Conservation (phyloP, 2,797 vertebrate genomes). For the Oreochromis grahami region DNA sequence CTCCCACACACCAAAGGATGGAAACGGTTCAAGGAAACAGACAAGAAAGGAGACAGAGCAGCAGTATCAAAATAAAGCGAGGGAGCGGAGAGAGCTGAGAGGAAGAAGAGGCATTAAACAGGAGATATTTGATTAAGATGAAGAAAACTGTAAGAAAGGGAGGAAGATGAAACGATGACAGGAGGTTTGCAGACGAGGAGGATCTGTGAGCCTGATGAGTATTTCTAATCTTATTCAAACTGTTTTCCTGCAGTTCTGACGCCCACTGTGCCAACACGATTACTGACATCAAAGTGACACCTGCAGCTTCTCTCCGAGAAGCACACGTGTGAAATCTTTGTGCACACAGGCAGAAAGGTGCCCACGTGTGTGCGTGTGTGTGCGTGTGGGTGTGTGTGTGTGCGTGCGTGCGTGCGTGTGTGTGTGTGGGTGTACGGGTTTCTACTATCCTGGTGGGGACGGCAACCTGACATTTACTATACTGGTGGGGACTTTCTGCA, state of each 20-base stretch:
- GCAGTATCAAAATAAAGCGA: not conserved
- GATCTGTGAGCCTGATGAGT: not conserved
- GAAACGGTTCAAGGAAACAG: rapidly evolving
- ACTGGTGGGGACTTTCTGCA: too few species aligned
- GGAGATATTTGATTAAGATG: not conserved
- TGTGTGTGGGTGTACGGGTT: too few species aligned
- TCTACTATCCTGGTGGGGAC: too few species aligned
- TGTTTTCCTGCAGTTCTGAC: not conserved
- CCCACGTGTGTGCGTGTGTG: not conserved
- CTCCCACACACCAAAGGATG: not conserved
- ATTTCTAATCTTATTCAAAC: not conserved
- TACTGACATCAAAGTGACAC: not conserved
- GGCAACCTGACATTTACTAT: too few species aligned
- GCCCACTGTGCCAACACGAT: not conserved
- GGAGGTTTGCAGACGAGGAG: not conserved
- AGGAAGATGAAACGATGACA: not conserved
- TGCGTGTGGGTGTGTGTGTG: too few species aligned
- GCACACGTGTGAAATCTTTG: not conserved
- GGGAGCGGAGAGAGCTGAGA: not conserved
- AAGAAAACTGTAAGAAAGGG: not conserved
- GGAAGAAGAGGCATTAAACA: not conserved
- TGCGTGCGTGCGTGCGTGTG: rapidly evolving
- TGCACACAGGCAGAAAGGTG: rapidly evolving
- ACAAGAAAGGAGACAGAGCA: not conserved
- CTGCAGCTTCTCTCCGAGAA: not conserved